Evolutionary conservation across 2,888 invertebrate species (phyloP).

Genomic region (Metopia argyrocephala): DNA sequence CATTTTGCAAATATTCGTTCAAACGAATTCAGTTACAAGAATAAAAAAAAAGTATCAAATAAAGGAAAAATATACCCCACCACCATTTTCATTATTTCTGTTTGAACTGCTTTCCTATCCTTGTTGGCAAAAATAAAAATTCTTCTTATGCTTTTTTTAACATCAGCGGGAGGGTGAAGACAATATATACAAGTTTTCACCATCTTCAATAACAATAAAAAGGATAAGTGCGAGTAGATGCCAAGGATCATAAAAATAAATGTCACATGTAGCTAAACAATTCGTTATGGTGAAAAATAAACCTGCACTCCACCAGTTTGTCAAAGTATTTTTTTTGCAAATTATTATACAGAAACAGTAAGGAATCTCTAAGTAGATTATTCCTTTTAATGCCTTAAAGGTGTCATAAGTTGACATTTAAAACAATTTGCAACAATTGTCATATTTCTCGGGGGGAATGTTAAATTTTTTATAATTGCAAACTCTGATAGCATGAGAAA

Average conservation of each 20-base stretch:
- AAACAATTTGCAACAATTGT: constrained; percentile 61
- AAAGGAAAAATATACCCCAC: constrained; percentile 32
- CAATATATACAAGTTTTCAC: neutral
- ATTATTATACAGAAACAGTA: constrained; percentile 31
- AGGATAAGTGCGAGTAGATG: constrained; percentile 2
- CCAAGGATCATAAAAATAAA: constrained; percentile 70
- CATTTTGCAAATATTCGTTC: too few species aligned
- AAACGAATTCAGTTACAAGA: neutral
- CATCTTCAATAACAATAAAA: constrained; percentile 17
- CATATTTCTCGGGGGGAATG: constrained; percentile 23
- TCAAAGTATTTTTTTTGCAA: constrained; percentile 29
- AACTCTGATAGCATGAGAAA: neutral
- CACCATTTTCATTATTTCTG: constrained; percentile 11
- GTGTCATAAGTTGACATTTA: constrained; percentile 58
- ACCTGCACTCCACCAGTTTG: constrained; percentile 17
- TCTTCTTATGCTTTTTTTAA: constrained; percentile 56
- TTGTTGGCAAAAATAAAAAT: constrained; percentile 54
- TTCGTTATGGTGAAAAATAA: constrained; percentile 48
- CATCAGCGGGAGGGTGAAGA: neutral
- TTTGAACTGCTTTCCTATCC: neutral
- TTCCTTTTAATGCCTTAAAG: constrained; percentile 26
- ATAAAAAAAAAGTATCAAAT: neutral
- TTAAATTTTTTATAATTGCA: constrained; percentile 22
- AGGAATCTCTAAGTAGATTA: neutral
- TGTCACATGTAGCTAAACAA: constrained; percentile 68